Percentiles rank a stretch among this genome's conserved stretches.
Evolutionary conservation across 2,797 vertebrate genomes (phyloP).

Genomic region (Avahi laniger): DNA sequence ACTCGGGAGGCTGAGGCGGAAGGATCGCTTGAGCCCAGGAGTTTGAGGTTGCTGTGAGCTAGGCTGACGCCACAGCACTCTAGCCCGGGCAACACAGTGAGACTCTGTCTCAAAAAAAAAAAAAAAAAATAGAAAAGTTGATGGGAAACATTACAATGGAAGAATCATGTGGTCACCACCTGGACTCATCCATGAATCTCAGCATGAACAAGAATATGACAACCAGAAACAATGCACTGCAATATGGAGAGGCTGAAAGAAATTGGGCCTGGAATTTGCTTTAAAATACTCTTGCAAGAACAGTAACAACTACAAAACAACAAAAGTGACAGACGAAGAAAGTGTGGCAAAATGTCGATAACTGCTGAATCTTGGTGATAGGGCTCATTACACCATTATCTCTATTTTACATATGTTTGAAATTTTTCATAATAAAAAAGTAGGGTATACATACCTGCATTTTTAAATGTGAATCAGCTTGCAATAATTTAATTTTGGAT

Average conservation of each 20-base stretch:
- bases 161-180: background rate
- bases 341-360: background rate
- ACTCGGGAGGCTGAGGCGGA: too few species aligned
- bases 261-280: background rate
- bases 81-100: too few species aligned
- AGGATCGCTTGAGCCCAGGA: too few species aligned
- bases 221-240: background rate
- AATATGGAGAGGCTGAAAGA: background rate
- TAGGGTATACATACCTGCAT: slow-evolving; percentile 20
- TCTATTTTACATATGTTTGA: slow-evolving; percentile 11
- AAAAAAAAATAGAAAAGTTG: background rate
- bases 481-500: slow-evolving; percentile 58
- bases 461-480: accelerated
- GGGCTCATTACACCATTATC: background rate
- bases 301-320: background rate
- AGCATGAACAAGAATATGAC: background rate
- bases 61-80: too few species aligned
- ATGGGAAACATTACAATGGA: background rate
- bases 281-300: background rate
- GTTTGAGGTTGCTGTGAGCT: too few species aligned
- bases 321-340: background rate
- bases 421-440: slow-evolving; percentile 15
- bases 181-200: background rate
- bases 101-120: too few species aligned
- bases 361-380: background rate